phyloP scores from a whole-genome alignment of 2,113 vertebrate genomes.

The Crotalus horridus region DNA sequence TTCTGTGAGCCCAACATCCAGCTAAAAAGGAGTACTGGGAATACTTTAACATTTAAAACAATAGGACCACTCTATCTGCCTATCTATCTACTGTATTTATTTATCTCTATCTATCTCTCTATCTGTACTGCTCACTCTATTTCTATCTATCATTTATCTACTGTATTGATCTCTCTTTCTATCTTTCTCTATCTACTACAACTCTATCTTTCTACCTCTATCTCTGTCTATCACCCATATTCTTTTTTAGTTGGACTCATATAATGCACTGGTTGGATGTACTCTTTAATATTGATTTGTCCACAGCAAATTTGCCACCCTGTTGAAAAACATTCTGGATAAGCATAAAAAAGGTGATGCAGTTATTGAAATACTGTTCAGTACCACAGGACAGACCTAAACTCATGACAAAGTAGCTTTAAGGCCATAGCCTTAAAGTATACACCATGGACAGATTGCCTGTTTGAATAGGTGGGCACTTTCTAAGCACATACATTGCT shows the following conservation, averaged over 20 bases:
- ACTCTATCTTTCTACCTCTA: neutral
- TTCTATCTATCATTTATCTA: neutral
- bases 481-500: neutral
- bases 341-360: slow-evolving; percentile 8
- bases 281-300: neutral
- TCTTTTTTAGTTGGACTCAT: neutral
- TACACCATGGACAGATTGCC: neutral
- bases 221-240: neutral
- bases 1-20: neutral
- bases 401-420: neutral
- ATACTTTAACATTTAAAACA: neutral
- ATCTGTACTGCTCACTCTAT: neutral
- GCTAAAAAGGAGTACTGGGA: neutral
- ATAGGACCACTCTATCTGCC: no score
- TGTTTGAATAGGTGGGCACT: neutral
- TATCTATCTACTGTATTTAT: neutral
- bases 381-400: neutral
- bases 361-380: neutral
- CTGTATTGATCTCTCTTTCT: neutral
- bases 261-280: neutral
- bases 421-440: neutral
- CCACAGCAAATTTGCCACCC: slow-evolving; percentile 1
- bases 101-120: neutral
- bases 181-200: neutral
- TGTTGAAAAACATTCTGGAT: slow-evolving; percentile 1